Conservation (phyloP, 2,888 invertebrate species). For the Melanotus villosus region DNA sequence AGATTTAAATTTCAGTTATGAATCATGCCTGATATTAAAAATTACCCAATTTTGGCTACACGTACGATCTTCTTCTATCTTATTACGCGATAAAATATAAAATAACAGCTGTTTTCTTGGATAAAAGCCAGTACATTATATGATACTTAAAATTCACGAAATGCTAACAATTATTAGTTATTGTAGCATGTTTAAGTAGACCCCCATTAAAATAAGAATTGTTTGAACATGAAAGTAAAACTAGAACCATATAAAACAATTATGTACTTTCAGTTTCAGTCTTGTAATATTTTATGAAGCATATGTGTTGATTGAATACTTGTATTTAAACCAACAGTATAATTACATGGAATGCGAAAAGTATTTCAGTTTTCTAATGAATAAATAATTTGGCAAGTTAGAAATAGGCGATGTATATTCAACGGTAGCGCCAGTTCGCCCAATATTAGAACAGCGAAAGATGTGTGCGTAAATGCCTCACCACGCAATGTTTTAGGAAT, state of each 20-base stretch:
- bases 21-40: constrained; percentile 29
- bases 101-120: constrained; percentile 60
- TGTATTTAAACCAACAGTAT: no score
- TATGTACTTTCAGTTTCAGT: no score
- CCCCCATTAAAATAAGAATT: no score
- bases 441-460: constrained; percentile 29
- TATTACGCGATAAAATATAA: constrained; percentile 54
- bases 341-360: not conserved
- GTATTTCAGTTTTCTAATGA: not conserved
- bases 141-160: constrained; percentile 16
- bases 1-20: constrained; percentile 12
- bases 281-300: no score
- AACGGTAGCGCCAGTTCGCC: constrained; percentile 25
- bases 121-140: constrained; percentile 52
- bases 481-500: no score
- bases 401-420: constrained; percentile 3
- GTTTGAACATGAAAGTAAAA: no score
- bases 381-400: constrained; percentile 27
- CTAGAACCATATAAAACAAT: no score
- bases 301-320: no score
- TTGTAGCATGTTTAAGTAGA: not conserved
- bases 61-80: constrained; percentile 48
- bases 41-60: constrained; percentile 52
- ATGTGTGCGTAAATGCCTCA: constrained; percentile 28
- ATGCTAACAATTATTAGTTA: constrained; percentile 6